These are phyloP conservation scores for Meda fulgida DNA, from an alignment of 2,797 vertebrate species.

Conservation along the genomic window DNA sequence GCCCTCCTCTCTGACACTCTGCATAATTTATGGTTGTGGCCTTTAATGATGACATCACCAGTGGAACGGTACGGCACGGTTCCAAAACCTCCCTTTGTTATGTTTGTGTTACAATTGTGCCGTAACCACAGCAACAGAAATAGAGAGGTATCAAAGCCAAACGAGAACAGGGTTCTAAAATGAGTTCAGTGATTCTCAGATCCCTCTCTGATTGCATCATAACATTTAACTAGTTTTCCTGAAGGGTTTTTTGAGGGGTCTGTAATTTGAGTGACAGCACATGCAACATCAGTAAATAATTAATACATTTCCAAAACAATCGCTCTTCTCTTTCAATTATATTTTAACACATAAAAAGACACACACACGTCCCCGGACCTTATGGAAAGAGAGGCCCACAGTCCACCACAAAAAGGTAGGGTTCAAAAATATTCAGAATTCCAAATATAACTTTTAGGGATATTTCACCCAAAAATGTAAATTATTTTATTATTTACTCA, in stretches of 20 bases:
- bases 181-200: not conserved
- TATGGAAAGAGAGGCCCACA: not conserved
- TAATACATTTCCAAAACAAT: not conserved
- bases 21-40: conserved; percentile 50
- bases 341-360: too few relatives aligned
- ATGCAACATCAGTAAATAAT: conserved; percentile 1
- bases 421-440: not conserved
- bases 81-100: conserved; percentile 39
- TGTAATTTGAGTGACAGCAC: not conserved
- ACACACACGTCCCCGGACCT: not conserved
- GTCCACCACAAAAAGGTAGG: not conserved
- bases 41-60: conserved; percentile 42
- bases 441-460: not conserved
- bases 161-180: not conserved
- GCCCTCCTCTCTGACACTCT: conserved; percentile 8
- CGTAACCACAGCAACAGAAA: conserved; percentile 27
- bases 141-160: not conserved
- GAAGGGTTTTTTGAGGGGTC: not conserved
- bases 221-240: not conserved
- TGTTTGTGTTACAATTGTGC: conserved; percentile 5
- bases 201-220: not conserved
- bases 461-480: not conserved
- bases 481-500: not conserved
- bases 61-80: not conserved
- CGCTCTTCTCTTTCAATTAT: too few relatives aligned